Percentiles rank a stretch among this genome's conserved stretches.
These are phyloP conservation scores for Phaethon lepturus DNA, from an alignment of 2,113 vertebrate genomes.

Conservation along the genomic window DNA sequence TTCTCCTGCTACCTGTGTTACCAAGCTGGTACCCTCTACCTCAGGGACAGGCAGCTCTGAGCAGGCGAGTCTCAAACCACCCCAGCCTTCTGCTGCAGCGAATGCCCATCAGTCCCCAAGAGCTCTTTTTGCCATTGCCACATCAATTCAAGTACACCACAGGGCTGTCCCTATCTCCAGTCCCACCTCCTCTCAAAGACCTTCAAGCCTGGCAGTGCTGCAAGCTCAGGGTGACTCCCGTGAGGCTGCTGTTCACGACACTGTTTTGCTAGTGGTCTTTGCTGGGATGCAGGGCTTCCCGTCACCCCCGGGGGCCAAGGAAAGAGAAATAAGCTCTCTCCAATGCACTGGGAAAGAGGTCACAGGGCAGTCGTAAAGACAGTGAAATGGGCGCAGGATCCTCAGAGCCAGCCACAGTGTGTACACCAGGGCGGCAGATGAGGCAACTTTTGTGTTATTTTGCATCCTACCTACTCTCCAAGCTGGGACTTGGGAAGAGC, in stretches of 20 bases:
- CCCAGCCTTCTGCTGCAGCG: background rate
- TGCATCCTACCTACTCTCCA: background rate
- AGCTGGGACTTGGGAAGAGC: background rate
- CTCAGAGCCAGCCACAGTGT: background rate
- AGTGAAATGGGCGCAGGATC: background rate
- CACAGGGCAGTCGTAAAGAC: background rate
- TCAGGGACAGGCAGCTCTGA: background rate
- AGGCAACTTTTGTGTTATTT: background rate
- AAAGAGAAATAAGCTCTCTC: background rate
- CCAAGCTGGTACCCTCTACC: background rate
- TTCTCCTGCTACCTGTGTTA: background rate
- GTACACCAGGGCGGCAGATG: rapidly evolving
- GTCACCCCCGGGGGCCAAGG: background rate
- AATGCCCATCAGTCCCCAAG: background rate
- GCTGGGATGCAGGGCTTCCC: background rate
- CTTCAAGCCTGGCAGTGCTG: background rate
- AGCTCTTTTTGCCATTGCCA: background rate
- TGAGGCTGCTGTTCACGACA: background rate
- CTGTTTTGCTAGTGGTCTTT: background rate
- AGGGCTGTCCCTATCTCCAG: background rate
- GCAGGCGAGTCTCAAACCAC: background rate
- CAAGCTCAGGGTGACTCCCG: background rate
- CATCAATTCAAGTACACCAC: background rate
- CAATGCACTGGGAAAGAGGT: background rate
- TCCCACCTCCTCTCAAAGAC: background rate